A percentile compares a stretch with the other conserved stretches of the same genome.
Evolutionary conservation across 2,797 vertebrate genomes (phyloP).

Genomic region (Hydrolagus colliei): DNA sequence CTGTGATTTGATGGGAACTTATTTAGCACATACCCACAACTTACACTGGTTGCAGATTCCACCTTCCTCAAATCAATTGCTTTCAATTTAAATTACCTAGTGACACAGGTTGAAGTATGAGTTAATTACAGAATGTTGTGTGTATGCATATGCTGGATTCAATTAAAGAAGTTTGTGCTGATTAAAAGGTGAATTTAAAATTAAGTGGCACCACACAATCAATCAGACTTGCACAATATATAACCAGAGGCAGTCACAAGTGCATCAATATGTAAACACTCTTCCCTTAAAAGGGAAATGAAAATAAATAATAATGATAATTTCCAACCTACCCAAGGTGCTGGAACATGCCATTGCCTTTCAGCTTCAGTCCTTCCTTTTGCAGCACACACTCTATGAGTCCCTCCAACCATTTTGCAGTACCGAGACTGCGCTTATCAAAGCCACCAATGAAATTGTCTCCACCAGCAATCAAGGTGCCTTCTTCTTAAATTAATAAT

Average conservation of each 20-base stretch:
- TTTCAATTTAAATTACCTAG: slow-evolving; percentile 1
- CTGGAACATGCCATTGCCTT: no score
- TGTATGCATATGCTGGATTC: slow-evolving; percentile 2
- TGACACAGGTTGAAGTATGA: neutral
- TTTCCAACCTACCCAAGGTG: no score
- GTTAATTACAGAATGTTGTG: neutral
- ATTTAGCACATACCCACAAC: no score
- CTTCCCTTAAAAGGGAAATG: neutral
- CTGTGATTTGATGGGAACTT: neutral
- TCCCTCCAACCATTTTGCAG: no score
- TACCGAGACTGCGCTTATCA: no score
- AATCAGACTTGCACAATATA: neutral
- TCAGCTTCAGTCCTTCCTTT: no score
- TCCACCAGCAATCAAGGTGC: no score
- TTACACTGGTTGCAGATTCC: neutral
- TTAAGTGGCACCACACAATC: neutral
- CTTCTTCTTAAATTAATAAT: no score
- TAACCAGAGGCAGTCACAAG: neutral
- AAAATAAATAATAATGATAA: no score
- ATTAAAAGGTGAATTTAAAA: neutral
- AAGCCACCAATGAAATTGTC: no score
- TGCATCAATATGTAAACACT: neutral
- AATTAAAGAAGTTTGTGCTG: neutral
- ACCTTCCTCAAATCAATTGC: neutral
- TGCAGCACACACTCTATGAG: no score